Base-by-base conservation (phyloP, 2,797 vertebrate species). In the Lutjanus argentimaculatus region DNA sequence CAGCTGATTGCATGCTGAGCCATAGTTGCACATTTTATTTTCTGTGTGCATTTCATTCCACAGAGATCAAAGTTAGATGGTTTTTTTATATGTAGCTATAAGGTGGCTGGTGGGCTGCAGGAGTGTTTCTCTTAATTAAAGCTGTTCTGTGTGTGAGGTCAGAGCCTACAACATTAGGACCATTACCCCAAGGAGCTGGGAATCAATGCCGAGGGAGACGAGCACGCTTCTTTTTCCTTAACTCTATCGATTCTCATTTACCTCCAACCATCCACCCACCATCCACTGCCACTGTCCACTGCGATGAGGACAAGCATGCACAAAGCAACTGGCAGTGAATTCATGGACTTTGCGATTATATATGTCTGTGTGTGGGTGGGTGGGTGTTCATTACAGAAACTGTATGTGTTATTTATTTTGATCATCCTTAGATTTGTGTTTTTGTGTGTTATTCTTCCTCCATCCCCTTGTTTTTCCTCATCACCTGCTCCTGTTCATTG, bases 231-330 rank as follows among this genome's bases (percentile, higher is more conserved):
- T 88, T 91, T 95, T 95, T 91, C 92, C 80, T 89, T 79, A 65
- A 69, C 77, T 78, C 85, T 90, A 95, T 94, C 77, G 93, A 96
- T 95, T 96, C 93, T 95, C 93, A 89, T 95, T 96, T 95, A 93
- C 78, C 88, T 82, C 85, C 90, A 87, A 78, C 76, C 88, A 21
- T 49, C 52, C 77, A 81, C 70, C 67, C 80, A 61, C 69, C 77
- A 66, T 79, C 64, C 49, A 7, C 67, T 59, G 62, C 59, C 66
- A 17, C 76, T 85, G 83, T 88, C 68, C 67, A 22, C 67, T 68
- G 7, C 57, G 58, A 66, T 9, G 65, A 79, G 70, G 74, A 68
- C 42, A 6, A 72, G 55, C 7, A 6, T 63, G 52, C 8, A 15
- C 42, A 10, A 19, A 53, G 68, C 2, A 0, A 52, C 51, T 16